Conservation (phyloP, 2,797 vertebrate genomes). For the Simalia tracyae region DNA sequence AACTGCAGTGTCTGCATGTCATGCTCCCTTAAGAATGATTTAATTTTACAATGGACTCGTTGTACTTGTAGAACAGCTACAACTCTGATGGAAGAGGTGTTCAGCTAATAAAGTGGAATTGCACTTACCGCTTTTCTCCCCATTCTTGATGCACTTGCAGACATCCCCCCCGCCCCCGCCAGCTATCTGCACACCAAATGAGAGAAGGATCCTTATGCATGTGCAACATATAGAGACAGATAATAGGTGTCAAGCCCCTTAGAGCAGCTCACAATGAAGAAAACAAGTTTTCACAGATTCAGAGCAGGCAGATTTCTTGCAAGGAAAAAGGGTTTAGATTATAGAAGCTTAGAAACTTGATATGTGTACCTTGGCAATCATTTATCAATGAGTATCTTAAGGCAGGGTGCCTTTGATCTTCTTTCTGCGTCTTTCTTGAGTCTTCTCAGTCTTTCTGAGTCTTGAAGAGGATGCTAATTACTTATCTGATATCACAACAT, state of each 20-base stretch:
- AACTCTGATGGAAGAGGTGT: background rate
- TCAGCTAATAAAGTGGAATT: background rate
- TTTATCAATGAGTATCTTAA: background rate
- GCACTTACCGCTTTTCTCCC: background rate
- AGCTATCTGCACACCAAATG: background rate
- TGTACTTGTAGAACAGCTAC: background rate
- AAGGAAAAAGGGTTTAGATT: background rate
- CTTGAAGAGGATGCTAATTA: background rate
- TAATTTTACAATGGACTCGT: background rate
- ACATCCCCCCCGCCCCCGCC: background rate
- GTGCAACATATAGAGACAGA: background rate
- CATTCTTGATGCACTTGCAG: background rate
- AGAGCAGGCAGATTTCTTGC: background rate
- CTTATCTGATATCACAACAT: background rate
- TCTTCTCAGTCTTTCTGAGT: background rate
- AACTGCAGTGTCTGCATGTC: background rate
- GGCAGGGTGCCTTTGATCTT: background rate
- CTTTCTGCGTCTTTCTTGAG: no score
- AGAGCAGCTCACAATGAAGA: background rate
- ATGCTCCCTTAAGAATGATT: background rate
- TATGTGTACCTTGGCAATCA: background rate
- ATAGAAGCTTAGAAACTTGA: background rate
- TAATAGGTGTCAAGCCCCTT: background rate
- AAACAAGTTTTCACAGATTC: background rate
- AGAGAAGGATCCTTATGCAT: background rate